Percentiles rank a stretch among this genome's conserved stretches.
Evolutionary conservation across 1,140 invertebrate species (phyloP).

Genomic region (Thrips palmi): DNA sequence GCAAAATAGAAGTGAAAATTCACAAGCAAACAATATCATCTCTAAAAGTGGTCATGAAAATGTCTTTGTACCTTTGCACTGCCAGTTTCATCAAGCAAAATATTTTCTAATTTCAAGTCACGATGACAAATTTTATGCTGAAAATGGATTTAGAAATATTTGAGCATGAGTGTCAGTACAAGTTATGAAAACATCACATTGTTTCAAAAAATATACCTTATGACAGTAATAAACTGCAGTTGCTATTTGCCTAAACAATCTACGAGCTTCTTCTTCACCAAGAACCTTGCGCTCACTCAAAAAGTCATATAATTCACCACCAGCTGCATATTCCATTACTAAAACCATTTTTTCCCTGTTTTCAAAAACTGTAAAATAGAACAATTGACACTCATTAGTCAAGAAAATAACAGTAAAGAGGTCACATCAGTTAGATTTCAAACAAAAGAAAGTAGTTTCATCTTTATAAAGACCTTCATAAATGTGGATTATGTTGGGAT

Average conservation of each 20-base stretch:
- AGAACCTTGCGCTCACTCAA: slow-evolving; percentile 83
- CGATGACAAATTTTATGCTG: slow-evolving; percentile 91
- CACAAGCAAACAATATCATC: slow-evolving; percentile 2
- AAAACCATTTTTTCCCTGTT: slow-evolving; percentile 97
- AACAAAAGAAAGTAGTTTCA: slow-evolving; percentile 7
- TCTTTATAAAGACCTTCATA: slow-evolving; percentile 64
- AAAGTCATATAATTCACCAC: slow-evolving; percentile 97
- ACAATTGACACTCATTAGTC: slow-evolving; percentile 10
- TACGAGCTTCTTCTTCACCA: slow-evolving; percentile 76
- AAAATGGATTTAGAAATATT: no score
- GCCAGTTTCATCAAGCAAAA: slow-evolving; percentile 83
- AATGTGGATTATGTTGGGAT: slow-evolving; percentile 98
- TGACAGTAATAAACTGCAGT: slow-evolving; percentile 98
- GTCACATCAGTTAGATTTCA: neutral
- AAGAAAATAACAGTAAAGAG: slow-evolving; percentile 4
- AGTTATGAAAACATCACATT: no score
- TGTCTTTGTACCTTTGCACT: slow-evolving; percentile 74
- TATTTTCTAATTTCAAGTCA: slow-evolving; percentile 98
- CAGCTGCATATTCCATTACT: slow-evolving; percentile 98
- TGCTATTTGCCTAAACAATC: slow-evolving; percentile 93
- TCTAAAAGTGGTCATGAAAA: slow-evolving; percentile 2
- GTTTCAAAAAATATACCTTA: slow-evolving; percentile 43
- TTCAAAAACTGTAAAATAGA: slow-evolving; percentile 72
- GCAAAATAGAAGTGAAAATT: slow-evolving; percentile 5
- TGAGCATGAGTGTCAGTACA: no score